These are phyloP conservation scores for Syngnathus acus DNA, from an alignment of 2,797 vertebrate genomes.

Conservation along the genomic window DNA sequence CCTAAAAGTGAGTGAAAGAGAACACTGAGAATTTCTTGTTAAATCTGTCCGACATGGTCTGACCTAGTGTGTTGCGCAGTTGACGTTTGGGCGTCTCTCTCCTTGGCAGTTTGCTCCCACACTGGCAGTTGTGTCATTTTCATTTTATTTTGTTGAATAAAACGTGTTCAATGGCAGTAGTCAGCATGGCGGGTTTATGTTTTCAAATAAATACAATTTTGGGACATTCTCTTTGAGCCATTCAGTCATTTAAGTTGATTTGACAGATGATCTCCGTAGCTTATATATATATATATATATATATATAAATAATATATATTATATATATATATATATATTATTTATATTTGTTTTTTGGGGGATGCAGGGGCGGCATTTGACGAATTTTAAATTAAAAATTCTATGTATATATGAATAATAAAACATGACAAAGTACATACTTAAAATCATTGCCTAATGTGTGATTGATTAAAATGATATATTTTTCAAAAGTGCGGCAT, in stretches of 20 bases:
- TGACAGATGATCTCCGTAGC: neutral
- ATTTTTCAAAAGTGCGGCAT: too few species aligned
- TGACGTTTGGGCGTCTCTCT: slow-evolving; percentile 25
- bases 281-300: too few species aligned
- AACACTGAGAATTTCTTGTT: slow-evolving; percentile 1
- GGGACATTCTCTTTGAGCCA: slow-evolving; percentile 52
- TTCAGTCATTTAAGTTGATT: slow-evolving; percentile 1
- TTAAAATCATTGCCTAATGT: neutral
- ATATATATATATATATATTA: too few species aligned
- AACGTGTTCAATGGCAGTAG: slow-evolving; percentile 38
- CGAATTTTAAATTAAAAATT: neutral
- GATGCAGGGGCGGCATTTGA: neutral
- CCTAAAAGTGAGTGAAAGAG: neutral
- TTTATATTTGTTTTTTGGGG: too few species aligned
- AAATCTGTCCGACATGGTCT: slow-evolving; percentile 10
- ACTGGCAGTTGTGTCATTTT: slow-evolving; percentile 43
- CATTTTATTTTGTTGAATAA: slow-evolving; percentile 48
- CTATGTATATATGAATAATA: neutral
- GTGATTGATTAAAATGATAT: too few species aligned
- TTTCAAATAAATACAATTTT: slow-evolving; percentile 73
- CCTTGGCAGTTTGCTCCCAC: slow-evolving; percentile 15
- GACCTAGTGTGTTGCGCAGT: slow-evolving; percentile 21
- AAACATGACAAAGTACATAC: neutral
- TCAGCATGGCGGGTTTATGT: slow-evolving; percentile 54
- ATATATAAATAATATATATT: too few species aligned